These are phyloP conservation scores for Apamea sordens DNA, from an alignment of 2,888 invertebrate genomes.

Conservation along the genomic window DNA sequence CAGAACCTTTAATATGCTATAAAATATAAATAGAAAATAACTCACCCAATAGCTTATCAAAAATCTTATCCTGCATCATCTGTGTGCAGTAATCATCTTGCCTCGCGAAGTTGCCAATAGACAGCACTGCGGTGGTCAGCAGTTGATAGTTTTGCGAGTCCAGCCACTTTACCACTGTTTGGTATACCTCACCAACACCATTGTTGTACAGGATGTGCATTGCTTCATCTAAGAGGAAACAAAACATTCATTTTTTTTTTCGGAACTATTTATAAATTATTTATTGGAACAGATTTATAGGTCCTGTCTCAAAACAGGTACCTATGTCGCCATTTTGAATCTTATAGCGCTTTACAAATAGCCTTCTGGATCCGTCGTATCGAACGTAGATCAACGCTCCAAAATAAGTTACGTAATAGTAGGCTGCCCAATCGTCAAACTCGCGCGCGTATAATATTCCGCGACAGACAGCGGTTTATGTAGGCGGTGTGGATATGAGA, in stretches of 20 bases:
- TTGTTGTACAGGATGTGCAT: slow-evolving; percentile 95
- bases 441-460: background rate
- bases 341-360: background rate
- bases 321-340: background rate
- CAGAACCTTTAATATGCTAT: background rate
- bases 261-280: too few relatives aligned
- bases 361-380: background rate
- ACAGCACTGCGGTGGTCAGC: slow-evolving; percentile 95
- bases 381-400: background rate
- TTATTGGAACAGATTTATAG: background rate
- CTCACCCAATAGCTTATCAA: slow-evolving; percentile 92
- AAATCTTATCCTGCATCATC: slow-evolving; percentile 95
- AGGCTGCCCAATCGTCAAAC: background rate
- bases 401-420: background rate
- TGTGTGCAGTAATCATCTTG: slow-evolving; percentile 95
- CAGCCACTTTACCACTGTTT: slow-evolving; percentile 94
- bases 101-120: slow-evolving; percentile 97
- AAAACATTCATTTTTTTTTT: background rate
- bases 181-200: slow-evolving; percentile 93
- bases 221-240: slow-evolving; percentile 92
- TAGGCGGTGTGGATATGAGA: background rate
- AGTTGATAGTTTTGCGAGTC: slow-evolving; percentile 93
- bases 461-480: background rate
- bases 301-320: background rate
- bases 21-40: background rate